Conservation (phyloP, 23 tunicate species). For the Oikopleura albicans region DNA sequence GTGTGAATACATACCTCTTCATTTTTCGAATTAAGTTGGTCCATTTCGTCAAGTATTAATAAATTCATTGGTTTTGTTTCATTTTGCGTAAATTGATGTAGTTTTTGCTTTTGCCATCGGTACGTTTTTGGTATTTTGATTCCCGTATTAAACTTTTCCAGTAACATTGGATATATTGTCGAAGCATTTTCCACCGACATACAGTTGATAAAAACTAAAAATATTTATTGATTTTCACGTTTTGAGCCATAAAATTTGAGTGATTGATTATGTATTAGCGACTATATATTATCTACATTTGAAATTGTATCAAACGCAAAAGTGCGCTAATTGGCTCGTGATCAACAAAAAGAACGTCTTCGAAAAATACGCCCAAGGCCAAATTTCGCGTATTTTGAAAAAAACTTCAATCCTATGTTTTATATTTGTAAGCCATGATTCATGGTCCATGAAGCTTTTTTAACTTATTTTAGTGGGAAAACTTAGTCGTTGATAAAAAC, state of each 20-base stretch:
- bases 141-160: constrained; percentile 35
- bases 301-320: too few species aligned
- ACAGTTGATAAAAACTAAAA: constrained; percentile 37
- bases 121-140: constrained; percentile 30
- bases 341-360: too few species aligned
- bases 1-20: constrained; percentile 30
- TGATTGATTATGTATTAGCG: too few species aligned
- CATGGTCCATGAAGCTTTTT: too few species aligned
- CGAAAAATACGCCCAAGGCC: too few species aligned
- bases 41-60: constrained; percentile 83
- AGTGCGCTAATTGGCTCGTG: too few species aligned
- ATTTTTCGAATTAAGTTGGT: constrained; percentile 47
- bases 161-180: constrained; percentile 38
- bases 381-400: too few species aligned
- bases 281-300: too few species aligned
- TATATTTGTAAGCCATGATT: too few species aligned
- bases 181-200: constrained; percentile 46
- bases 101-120: constrained; percentile 18
- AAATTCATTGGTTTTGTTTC: constrained; percentile 23
- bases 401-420: too few species aligned
- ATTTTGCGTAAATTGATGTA: background rate
- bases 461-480: background rate
- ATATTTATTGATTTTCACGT: too few species aligned
- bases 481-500: background rate
- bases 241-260: too few species aligned